Evolutionary conservation across 2,888 invertebrate genomes (phyloP).

Genomic region (Schizaphis graminum): DNA sequence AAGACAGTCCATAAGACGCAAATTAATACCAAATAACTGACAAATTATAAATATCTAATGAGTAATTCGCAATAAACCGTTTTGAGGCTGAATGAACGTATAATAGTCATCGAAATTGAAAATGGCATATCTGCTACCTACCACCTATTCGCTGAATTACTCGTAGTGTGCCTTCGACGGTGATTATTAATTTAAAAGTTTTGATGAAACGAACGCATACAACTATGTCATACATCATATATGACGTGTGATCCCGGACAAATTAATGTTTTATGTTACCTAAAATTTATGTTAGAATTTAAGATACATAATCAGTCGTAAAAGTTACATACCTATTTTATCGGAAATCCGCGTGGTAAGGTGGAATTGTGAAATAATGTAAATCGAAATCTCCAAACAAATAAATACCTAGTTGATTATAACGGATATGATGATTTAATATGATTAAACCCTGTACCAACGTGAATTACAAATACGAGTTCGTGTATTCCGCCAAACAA

Average conservation of each 20-base stretch:
- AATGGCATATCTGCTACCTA: neutral
- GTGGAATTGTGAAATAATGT: neutral
- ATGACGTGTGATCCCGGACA: neutral
- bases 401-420: neutral
- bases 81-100: neutral
- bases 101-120: neutral
- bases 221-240: neutral
- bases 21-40: neutral
- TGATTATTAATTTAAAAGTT: slow-evolving; percentile 12
- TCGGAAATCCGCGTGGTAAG: neutral
- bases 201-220: neutral
- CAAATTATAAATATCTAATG: neutral
- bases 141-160: neutral
- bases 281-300: neutral
- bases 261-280: neutral
- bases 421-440: neutral
- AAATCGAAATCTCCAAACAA: neutral
- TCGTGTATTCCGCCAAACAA: neutral
- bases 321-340: neutral
- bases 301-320: neutral
- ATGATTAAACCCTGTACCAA: neutral
- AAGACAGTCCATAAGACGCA: neutral
- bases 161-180: neutral
- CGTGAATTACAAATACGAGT: neutral
- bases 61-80: neutral